Evolutionary conservation across 2,113 vertebrate genomes (phyloP), one percentile per base, ranked within the genome.

Genomic region (Dunckerocampus dactyliophorus): DNA sequence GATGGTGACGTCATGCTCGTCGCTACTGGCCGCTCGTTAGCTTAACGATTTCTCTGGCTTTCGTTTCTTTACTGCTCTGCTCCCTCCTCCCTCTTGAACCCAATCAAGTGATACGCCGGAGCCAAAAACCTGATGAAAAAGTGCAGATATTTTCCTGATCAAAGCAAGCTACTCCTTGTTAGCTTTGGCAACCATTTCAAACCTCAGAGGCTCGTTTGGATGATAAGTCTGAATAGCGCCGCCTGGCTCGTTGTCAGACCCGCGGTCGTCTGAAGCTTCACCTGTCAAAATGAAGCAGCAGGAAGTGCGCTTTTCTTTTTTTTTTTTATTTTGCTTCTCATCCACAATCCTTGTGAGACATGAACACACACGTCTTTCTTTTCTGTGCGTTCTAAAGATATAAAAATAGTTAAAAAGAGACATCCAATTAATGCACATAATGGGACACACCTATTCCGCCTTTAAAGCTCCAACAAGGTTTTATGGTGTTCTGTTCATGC

Each of bases 111-210:
- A 78, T 74, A 68, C 77, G 73, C 65, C 60, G 42, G 66, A 67
- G 71, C 77, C 81, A 75, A 76, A 82, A 76, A 56, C 57, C 76
- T 89, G 81, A 88, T 85, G 85, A 85, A 77, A 78, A 75, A 74
- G 56, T 68, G 74, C 71, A 76, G 80, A 80, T 77, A 63, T 68
- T 80, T 76, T 19, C 49, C 66, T 86, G 84, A 88, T 89, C 86
- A 89, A 89, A 87, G 85, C 65, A 66, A 79, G 63, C 54, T 20
- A 71, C 63, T 79, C 75, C 71, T 75, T 37, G 61, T 77, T 83
- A 70, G 59, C 59, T 67, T 57, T 80, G 85, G 82, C 85, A 87
- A 87, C 69, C 79, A 79, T 76, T 82, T 77, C 81, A 85, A 84
- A 83, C 75, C 46, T 61, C 15, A 59, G 67, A 72, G 49, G n/a